Percentiles rank a stretch among this genome's conserved stretches.
Conservation (phyloP, 1,140 invertebrate species). For the Cydia splendana region DNA sequence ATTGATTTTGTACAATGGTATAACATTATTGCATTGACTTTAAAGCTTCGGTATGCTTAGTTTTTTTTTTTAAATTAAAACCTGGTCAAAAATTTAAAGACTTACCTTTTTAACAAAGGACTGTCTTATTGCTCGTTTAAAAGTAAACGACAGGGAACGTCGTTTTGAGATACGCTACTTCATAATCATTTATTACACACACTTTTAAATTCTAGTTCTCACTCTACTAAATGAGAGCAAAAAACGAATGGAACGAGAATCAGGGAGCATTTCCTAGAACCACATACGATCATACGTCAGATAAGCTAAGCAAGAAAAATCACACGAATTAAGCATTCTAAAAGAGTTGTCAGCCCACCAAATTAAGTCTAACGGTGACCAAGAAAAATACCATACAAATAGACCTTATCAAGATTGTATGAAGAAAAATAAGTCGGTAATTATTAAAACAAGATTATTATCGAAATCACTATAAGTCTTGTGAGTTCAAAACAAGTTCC, state of each 20-base stretch:
- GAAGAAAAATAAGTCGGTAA: conserved; percentile 73
- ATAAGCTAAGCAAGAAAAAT: conserved; percentile 57
- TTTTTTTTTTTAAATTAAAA: too few relatives aligned
- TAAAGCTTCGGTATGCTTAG: too few relatives aligned
- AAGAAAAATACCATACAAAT: conserved; percentile 71
- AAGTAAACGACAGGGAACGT: background rate
- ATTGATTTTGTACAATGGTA: too few relatives aligned
- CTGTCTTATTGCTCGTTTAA: background rate
- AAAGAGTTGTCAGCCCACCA: conserved; percentile 65
- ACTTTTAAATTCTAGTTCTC: conserved; percentile 3
- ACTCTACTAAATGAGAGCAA: conserved; percentile 1
- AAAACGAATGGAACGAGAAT: conserved; percentile 10
- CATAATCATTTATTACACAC: conserved; percentile 4
- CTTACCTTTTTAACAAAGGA: too few relatives aligned
- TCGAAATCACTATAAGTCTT: conserved; percentile 70
- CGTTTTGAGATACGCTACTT: background rate
- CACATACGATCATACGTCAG: conserved; percentile 45
- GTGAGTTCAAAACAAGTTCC: conserved; percentile 69
- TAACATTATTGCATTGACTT: too few relatives aligned
- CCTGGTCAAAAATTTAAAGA: too few relatives aligned
- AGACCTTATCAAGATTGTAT: conserved; percentile 71
- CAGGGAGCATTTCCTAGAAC: conserved; percentile 45
- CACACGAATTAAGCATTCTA: conserved; percentile 64
- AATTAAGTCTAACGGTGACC: conserved; percentile 58
- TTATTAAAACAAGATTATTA: conserved; percentile 78